These are phyloP conservation scores for Lasaia peninsularis DNA, from an alignment of 1,140 invertebrate species.

Conservation along the genomic window DNA sequence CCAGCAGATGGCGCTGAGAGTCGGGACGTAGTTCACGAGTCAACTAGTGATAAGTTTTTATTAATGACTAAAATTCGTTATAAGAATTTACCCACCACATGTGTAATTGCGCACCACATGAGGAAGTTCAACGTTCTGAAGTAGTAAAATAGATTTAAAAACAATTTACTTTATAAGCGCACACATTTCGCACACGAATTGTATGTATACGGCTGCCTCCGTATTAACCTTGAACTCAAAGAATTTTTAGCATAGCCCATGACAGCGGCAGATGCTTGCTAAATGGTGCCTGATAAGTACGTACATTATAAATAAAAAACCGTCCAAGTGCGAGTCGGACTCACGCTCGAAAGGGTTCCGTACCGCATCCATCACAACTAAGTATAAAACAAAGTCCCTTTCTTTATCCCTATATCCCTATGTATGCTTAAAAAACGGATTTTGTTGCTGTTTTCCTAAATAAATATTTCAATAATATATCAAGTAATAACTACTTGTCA, in stretches of 20 bases:
- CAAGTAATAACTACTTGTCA: too few species aligned
- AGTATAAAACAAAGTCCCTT: too few species aligned
- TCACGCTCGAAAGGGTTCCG: too few species aligned
- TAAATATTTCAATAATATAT: too few species aligned
- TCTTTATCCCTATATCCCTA: too few species aligned
- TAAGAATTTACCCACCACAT: constrained; percentile 22
- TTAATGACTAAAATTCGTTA: background rate
- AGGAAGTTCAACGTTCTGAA: constrained; percentile 33
- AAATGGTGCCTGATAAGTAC: constrained; percentile 48
- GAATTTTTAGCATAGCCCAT: constrained; percentile 35
- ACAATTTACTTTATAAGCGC: constrained; percentile 11
- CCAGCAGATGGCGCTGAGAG: too few species aligned
- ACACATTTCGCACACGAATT: constrained; percentile 37
- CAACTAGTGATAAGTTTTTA: background rate
- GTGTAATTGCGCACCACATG: constrained; percentile 32
- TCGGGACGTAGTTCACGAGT: too few species aligned
- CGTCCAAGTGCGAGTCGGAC: too few species aligned
- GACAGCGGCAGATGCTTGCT: constrained; percentile 62
- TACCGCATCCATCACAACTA: too few species aligned
- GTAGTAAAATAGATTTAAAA: constrained; percentile 7
- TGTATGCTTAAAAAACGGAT: too few species aligned
- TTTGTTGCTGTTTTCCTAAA: too few species aligned
- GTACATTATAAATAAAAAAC: constrained; percentile 26
- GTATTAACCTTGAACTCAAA: constrained; percentile 53
- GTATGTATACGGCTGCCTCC: constrained; percentile 41